Conservation (phyloP, 2,888 invertebrate species). For the Hemithea aestivaria region DNA sequence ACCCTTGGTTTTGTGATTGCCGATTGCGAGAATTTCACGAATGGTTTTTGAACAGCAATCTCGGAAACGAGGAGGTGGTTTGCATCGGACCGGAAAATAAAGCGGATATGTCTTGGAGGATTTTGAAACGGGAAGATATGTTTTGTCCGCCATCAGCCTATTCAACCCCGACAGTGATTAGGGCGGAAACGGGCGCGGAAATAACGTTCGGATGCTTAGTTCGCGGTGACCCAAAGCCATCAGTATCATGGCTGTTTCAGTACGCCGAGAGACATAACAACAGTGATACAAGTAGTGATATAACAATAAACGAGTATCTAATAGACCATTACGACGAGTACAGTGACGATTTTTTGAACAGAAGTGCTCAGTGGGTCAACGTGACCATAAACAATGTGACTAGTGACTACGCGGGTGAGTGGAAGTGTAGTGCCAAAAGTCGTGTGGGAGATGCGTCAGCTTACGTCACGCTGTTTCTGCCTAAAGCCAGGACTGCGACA, state of each 20-base stretch:
- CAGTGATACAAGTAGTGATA: constrained; percentile 54
- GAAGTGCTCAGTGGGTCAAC: constrained; percentile 85
- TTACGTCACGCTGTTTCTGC: constrained; percentile 77
- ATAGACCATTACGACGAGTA: constrained; percentile 56
- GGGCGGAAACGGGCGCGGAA: constrained; percentile 89
- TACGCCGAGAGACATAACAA: constrained; percentile 68
- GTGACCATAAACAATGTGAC: constrained; percentile 90
- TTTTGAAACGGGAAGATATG: constrained; percentile 85
- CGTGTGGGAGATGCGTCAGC: constrained; percentile 79
- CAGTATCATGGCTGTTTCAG: constrained; percentile 88
- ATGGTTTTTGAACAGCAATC: constrained; percentile 88
- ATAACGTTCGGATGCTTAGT: constrained; percentile 89
- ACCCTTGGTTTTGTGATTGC: constrained; percentile 95
- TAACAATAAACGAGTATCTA: constrained; percentile 50
- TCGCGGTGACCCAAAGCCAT: constrained; percentile 89
- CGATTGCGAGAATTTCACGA: constrained; percentile 88
- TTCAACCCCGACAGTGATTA: constrained; percentile 76
- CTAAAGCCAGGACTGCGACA: constrained; percentile 84
- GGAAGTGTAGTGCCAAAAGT: constrained; percentile 89
- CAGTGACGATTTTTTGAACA: constrained; percentile 61
- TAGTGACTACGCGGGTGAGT: constrained; percentile 90
- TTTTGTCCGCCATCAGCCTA: constrained; percentile 88
- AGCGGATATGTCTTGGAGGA: constrained; percentile 85
- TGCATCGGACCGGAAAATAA: constrained; percentile 85
- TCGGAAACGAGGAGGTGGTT: constrained; percentile 85